Evolutionary conservation across 2,797 vertebrate genomes (phyloP).

Genomic region (Chelonia mydas): DNA sequence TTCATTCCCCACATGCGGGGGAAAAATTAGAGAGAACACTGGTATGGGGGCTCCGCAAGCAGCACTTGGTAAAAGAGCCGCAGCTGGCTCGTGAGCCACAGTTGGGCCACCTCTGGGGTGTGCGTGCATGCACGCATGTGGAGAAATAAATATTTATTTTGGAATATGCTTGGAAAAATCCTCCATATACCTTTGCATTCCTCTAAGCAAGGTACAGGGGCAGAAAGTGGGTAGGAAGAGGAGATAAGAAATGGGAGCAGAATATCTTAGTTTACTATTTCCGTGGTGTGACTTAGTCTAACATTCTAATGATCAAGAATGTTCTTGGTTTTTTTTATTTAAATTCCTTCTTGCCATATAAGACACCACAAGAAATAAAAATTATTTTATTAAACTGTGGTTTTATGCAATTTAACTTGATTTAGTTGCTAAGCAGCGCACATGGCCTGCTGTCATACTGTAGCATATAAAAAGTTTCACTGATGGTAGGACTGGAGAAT

Average conservation of each 20-base stretch:
- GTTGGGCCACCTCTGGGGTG: too few species aligned
- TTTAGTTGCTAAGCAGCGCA: not conserved
- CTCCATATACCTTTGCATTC: not conserved
- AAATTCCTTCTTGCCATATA: not conserved
- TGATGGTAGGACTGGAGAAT: not conserved
- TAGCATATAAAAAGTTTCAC: not conserved
- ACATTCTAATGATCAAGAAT: not conserved
- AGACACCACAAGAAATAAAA: not conserved
- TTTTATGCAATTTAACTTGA: not conserved
- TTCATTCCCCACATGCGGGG: too few species aligned
- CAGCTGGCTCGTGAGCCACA: too few species aligned
- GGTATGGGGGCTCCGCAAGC: too few species aligned
- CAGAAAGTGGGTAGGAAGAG: not conserved
- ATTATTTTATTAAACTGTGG: not conserved
- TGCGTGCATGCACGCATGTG: rapidly evolving
- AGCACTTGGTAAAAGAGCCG: too few species aligned
- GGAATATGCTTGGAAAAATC: rapidly evolving
- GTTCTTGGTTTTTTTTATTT: not conserved
- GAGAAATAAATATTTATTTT: not conserved
- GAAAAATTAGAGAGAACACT: too few species aligned
- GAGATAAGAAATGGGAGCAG: not conserved
- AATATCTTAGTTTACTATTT: not conserved
- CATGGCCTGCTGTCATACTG: not conserved
- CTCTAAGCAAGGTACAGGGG: not conserved
- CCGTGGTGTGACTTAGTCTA: not conserved